These are phyloP conservation scores for Drosophila kepulauana DNA, from an alignment of 1,140 invertebrate genomes.

Conservation along the genomic window DNA sequence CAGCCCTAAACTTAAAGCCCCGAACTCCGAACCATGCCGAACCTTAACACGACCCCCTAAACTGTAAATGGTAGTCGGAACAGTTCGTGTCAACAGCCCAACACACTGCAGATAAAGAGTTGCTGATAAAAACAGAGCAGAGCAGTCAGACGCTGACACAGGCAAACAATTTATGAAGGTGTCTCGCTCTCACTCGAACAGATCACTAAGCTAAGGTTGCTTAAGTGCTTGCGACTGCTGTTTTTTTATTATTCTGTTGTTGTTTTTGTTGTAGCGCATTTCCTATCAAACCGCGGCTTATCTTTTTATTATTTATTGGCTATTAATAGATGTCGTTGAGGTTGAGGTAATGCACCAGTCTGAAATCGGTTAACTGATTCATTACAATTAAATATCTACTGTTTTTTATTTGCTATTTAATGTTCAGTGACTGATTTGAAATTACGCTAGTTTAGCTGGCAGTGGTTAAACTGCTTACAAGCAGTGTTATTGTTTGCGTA, in stretches of 20 bases:
- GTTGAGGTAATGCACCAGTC: slow-evolving; percentile 11
- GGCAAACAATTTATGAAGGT: slow-evolving; percentile 25
- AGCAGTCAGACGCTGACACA: slow-evolving; percentile 8
- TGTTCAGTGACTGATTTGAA: background rate
- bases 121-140: slow-evolving; percentile 46
- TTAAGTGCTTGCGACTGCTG: slow-evolving; percentile 24
- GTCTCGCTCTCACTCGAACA: slow-evolving; percentile 19
- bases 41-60: slow-evolving; percentile 30
- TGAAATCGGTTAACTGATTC: slow-evolving; percentile 3
- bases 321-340: slow-evolving; percentile 49
- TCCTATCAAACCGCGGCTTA: slow-evolving; percentile 46
- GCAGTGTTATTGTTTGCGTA: background rate
- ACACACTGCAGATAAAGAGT: slow-evolving; percentile 43
- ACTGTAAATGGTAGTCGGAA: slow-evolving; percentile 40
- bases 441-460: too few relatives aligned
- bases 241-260: background rate
- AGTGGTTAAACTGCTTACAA: background rate
- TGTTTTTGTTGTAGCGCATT: slow-evolving; percentile 5
- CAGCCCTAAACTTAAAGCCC: slow-evolving; percentile 7
- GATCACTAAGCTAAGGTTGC: slow-evolving; percentile 14
- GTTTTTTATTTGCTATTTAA: too few relatives aligned
- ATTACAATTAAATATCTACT: background rate
- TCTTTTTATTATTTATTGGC: slow-evolving; percentile 37
- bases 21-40: slow-evolving; percentile 11
- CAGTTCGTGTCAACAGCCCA: slow-evolving; percentile 46